A percentile compares a stretch with the other conserved stretches of the same genome.
These are phyloP conservation scores for Cheirogaleus major DNA, from an alignment of 2,797 vertebrate genomes.

Conservation along the genomic window DNA sequence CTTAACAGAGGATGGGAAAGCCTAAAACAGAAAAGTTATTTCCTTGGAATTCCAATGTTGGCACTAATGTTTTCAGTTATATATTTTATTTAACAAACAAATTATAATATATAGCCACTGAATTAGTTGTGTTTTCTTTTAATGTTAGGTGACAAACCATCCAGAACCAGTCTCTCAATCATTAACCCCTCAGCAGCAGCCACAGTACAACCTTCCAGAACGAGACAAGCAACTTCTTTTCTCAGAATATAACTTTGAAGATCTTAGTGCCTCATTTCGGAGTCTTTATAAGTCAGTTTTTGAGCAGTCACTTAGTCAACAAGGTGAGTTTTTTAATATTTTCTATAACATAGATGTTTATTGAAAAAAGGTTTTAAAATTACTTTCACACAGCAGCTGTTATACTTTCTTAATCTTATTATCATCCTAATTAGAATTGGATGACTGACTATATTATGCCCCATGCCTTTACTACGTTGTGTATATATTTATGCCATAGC, in stretches of 20 bases:
- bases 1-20: neutral
- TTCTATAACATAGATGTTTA: constrained; percentile 15
- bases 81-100: neutral
- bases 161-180: constrained; percentile 93
- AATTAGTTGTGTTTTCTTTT: constrained; percentile 67
- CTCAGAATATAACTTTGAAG: constrained; percentile 93
- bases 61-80: neutral
- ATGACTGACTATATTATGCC: neutral
- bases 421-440: neutral
- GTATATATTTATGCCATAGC: constrained; percentile 11
- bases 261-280: constrained; percentile 98
- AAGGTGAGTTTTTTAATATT: constrained; percentile 87
- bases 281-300: constrained; percentile 97
- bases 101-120: constrained; percentile 9
- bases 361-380: constrained; percentile 23
- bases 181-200: constrained; percentile 90
- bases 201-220: constrained; percentile 94
- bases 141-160: constrained; percentile 91
- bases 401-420: constrained; percentile 24
- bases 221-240: constrained; percentile 93
- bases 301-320: constrained; percentile 95
- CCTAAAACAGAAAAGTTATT: neutral
- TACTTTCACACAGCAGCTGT: constrained; percentile 30
- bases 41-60: constrained; percentile 15
- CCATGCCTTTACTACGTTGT: neutral